phyloP scores from a whole-genome alignment of 1,140 invertebrate genomes.

The Dysdera silvatica region DNA sequence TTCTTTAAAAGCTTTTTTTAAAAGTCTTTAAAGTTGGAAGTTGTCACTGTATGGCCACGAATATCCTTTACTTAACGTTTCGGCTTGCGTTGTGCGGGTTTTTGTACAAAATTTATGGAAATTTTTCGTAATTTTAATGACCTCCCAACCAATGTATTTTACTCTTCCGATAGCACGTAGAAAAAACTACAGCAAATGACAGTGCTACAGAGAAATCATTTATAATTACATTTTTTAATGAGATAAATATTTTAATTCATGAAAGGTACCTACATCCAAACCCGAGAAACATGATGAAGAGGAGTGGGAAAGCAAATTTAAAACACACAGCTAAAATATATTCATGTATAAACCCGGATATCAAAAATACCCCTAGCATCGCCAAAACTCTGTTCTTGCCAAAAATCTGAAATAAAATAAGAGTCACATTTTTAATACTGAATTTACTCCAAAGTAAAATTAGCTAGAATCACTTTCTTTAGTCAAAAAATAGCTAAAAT shows the following conservation, averaged over 20 bases:
- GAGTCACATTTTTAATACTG: background rate
- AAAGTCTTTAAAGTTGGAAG: no score
- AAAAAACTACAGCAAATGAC: no score
- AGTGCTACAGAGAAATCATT: background rate
- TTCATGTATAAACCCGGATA: conserved; percentile 49
- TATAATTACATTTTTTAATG: background rate
- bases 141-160: no score
- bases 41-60: no score
- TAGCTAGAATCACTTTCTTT: background rate
- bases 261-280: conserved; percentile 42
- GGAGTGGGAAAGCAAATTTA: conserved; percentile 48
- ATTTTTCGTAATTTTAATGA: no score
- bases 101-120: no score
- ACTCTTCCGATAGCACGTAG: no score
- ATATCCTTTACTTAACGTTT: no score
- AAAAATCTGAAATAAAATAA: conserved; percentile 7
- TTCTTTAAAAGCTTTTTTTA: no score
- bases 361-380: conserved; percentile 40
- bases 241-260: background rate
- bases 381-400: conserved; percentile 19
- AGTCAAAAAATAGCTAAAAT: no score
- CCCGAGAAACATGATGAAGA: conserved; percentile 47
- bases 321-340: conserved; percentile 46
- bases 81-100: no score
- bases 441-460: background rate